Conservation (phyloP, 2,888 invertebrate genomes). For the Tetranychus piercei region DNA sequence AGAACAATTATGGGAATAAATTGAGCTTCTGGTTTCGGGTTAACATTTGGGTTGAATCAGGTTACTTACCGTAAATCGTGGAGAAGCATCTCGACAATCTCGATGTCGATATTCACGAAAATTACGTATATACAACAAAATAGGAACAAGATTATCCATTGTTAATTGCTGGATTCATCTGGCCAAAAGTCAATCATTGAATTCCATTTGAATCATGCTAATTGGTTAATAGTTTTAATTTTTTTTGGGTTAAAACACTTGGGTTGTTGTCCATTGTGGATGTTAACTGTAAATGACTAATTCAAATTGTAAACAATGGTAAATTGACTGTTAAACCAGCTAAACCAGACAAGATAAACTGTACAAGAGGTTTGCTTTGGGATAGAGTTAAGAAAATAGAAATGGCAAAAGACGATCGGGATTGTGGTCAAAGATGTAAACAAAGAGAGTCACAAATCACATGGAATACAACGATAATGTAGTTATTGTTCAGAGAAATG, state of each 20-base stretch:
- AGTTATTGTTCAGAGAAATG: not conserved
- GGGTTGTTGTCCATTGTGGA: no score
- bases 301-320: no score
- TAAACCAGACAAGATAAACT: no score
- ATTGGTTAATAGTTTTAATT: no score
- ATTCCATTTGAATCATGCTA: no score
- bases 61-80: not conserved
- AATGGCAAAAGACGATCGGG: not conserved
- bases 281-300: no score
- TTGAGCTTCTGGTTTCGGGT: not conserved
- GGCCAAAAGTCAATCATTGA: not conserved
- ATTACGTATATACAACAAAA: not conserved
- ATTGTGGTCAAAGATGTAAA: not conserved
- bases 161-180: not conserved
- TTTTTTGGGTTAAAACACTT: no score
- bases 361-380: no score
- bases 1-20: no score
- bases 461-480: not conserved
- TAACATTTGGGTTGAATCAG: not conserved
- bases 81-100: not conserved
- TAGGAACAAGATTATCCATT: not conserved
- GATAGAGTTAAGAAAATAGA: no score
- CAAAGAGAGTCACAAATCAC: not conserved
- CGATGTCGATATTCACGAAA: conserved; percentile 1
- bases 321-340: no score